A percentile compares a stretch with the other conserved stretches of the same genome.
Conservation (phyloP, 2,113 vertebrate genomes). For the Syngnathus floridae region DNA sequence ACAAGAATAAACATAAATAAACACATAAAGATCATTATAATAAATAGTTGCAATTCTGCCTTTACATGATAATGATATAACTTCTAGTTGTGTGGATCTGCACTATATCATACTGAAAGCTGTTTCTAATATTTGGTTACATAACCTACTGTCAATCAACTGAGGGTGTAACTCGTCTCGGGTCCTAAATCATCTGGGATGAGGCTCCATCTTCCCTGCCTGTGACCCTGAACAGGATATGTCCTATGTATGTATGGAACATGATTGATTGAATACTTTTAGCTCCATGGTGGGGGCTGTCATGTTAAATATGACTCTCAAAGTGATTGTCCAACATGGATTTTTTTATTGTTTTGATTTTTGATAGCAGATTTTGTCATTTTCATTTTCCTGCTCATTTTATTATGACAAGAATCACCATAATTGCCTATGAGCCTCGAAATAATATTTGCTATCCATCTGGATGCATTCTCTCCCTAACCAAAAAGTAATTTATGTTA, state of each 20-base stretch:
- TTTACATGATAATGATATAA: neutral
- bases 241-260: neutral
- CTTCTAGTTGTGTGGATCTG: neutral
- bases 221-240: neutral
- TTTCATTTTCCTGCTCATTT: too few species aligned
- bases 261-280: neutral
- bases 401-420: neutral
- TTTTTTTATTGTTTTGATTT: neutral
- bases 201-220: neutral
- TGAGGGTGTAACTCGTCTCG: neutral
- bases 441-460: neutral
- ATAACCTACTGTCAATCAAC: neutral
- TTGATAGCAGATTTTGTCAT: too few species aligned
- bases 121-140: neutral
- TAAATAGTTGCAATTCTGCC: neutral
- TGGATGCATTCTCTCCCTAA: neutral
- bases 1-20: neutral
- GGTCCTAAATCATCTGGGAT: neutral
- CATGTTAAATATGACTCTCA: neutral
- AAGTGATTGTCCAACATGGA: neutral
- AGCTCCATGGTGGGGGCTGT: neutral
- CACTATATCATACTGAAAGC: neutral
- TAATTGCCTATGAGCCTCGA: neutral
- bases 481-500: slow-evolving; percentile 17
- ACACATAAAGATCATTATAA: neutral